Evolutionary conservation across 2,797 vertebrate species (phyloP).

Genomic region (Schizopygopsis malacanthus): DNA sequence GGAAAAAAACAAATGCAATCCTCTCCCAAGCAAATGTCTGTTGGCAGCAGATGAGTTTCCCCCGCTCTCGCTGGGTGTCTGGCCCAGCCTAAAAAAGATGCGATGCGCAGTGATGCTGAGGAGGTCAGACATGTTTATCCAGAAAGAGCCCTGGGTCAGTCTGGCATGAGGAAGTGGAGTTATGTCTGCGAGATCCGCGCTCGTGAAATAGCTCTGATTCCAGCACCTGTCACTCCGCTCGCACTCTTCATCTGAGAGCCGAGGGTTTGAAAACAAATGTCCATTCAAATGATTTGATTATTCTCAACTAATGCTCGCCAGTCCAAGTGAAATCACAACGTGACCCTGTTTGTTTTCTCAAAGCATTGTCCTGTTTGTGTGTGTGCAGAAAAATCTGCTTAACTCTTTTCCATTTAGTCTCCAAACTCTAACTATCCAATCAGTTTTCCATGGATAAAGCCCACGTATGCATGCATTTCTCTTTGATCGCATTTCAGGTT

Average conservation of each 20-base stretch:
- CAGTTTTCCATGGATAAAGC: background rate
- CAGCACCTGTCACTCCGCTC: slow-evolving; percentile 37
- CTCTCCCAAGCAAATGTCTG: slow-evolving; percentile 45
- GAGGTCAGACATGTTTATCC: slow-evolving; percentile 42
- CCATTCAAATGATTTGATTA: slow-evolving; percentile 12
- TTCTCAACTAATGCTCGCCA: slow-evolving; percentile 27
- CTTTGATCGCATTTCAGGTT: background rate
- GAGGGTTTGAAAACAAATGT: slow-evolving; percentile 16
- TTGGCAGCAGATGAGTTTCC: slow-evolving; percentile 44
- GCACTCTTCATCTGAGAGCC: slow-evolving; percentile 1
- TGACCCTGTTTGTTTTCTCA: slow-evolving; percentile 1
- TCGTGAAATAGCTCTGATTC: slow-evolving; percentile 29
- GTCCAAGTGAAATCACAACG: background rate
- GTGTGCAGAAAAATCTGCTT: background rate
- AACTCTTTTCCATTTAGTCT: background rate
- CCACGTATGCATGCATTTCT: background rate
- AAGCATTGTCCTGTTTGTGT: background rate
- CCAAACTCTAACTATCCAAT: background rate
- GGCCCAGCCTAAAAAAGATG: slow-evolving; percentile 28
- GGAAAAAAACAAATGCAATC: slow-evolving; percentile 37
- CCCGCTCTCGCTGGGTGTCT: slow-evolving; percentile 7
- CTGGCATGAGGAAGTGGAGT: slow-evolving; percentile 33
- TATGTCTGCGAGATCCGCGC: background rate
- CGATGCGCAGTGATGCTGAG: slow-evolving; percentile 35
- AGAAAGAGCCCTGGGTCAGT: slow-evolving; percentile 46